These are phyloP conservation scores for Arvicanthis niloticus DNA, from an alignment of 2,113 vertebrate genomes.

Conservation along the genomic window DNA sequence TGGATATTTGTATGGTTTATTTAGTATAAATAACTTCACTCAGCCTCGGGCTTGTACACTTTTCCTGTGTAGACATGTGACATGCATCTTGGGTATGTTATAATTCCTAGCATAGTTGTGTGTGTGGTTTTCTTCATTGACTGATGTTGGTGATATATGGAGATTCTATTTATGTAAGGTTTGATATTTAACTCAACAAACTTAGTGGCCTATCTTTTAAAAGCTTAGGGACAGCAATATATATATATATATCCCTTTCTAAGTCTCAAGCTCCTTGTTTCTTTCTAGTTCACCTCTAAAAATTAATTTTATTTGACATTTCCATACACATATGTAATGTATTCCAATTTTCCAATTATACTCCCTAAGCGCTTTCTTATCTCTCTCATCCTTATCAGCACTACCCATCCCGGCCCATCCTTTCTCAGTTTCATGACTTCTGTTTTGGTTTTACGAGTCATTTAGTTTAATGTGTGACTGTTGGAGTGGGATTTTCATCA, in stretches of 20 bases:
- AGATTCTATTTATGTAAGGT: background rate
- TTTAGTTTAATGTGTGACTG: background rate
- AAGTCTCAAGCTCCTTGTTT: background rate
- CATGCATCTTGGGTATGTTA: background rate
- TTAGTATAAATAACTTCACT: background rate
- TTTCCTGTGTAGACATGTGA: background rate
- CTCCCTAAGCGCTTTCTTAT: no score
- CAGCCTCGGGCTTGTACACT: background rate
- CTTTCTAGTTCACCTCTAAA: background rate
- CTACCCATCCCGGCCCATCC: background rate
- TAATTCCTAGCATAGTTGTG: background rate
- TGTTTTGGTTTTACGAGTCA: background rate
- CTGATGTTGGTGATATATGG: background rate
- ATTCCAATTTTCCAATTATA: background rate
- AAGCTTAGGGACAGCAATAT: background rate
- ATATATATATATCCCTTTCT: background rate
- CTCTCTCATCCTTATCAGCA: background rate
- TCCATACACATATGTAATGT: no score
- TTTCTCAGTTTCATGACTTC: background rate
- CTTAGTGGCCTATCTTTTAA: background rate
- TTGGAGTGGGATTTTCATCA: background rate
- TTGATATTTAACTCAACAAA: background rate
- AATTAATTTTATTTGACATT: background rate
- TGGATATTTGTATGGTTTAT: background rate
- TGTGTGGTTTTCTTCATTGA: background rate